Evolutionary conservation across 2,113 vertebrate species (phyloP), one percentile per base, ranked within the genome.

Genomic region (Baryphthengus martii): DNA sequence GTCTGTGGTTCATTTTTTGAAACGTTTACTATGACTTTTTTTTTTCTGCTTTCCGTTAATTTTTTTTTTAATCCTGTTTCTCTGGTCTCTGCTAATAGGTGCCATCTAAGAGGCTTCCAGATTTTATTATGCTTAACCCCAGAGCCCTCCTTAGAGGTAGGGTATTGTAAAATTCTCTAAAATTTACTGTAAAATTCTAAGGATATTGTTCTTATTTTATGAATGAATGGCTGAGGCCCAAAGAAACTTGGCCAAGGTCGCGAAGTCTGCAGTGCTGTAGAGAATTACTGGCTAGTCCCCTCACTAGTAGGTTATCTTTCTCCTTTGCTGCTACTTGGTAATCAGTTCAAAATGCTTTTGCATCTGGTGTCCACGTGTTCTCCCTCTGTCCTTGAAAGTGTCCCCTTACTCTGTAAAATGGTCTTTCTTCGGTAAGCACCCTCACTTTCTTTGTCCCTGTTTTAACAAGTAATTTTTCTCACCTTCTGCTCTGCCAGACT

Each of bases 271-370:
- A 62, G 29, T 39, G 85, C 81, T 91, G 0, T 23, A 87, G 80
- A 75, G 74, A 86, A 92, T 81, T n/a, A 42, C 44, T 33, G 15
- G 58, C 75, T 67, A 8, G 29, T 55, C 63, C 91, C 91, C 67
- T 91, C 90, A 33, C 83, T 29, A 72, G 85, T 81, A 59, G 61
- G 86, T 93, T 88, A 81, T 94, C 76, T 84, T 86, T 75, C 85
- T 73, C 68, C 59, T 94, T 88, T 63, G 55, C 92, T 84, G 76
- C 90, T 81, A 24, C 80, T 88, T 94, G 72, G 88, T 95, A 88
- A 78, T 93, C 83, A 82, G 62, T 85, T 95, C 73, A 75, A 89
- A 93, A 89, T 65, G 86, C 35, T 81, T 68, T 4, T 75, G 80
- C 76, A 17, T 89, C 19, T 89, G 90, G 79, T 78, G 82, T 76